Base-by-base conservation (phyloP, 2,113 vertebrate species). In the Oncorhynchus clarkii region DNA sequence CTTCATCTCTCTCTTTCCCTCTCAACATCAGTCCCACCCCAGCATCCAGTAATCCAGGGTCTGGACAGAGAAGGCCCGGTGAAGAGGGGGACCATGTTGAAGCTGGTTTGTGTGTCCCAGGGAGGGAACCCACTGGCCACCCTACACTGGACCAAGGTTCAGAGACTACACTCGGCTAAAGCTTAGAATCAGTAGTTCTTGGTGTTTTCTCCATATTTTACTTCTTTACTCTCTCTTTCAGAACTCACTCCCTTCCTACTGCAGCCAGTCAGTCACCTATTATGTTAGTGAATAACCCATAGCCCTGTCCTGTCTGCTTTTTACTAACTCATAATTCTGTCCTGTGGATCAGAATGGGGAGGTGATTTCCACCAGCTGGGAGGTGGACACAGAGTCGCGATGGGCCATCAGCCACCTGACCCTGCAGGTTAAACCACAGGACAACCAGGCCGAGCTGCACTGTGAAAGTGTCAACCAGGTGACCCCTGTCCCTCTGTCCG, bases 51-150 rank as follows among this genome's bases (percentile, higher is more conserved):
- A 76, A 95, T 97, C 20, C 34, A 91, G 11, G 95, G 94, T 82
- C 91, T 95, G 67, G 88, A 87, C 5, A 86, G 88, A 70, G 83
- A 87, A 7, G 51, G 51, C 0, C 86, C 91, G 4, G 90, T 95
- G 60, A 90, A 85, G 77, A 93, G 92, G 2, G 94, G 93, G 14
- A 91, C 87, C 71, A 81, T 3, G 18, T 79, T 97, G 14, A 79
- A 80, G 31, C 78, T 96, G 80, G 81, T 79, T 26, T 96, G 96
- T 73, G 72, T 81, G 16, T 93, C 94, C 26, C 77, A 75, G 34
- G 93, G 94, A 9, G 96, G 96, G 67, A 97, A 97, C 76, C 96
- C 95, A 3, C 87, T 93, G 72, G 94, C 95, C 66, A 94, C 90
- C 16, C 87, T 97, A 79, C 94, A 95, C 54, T 97, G 94, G 94